Conservation (phyloP, 2,113 vertebrate genomes). For the Crypturellus undulatus region DNA sequence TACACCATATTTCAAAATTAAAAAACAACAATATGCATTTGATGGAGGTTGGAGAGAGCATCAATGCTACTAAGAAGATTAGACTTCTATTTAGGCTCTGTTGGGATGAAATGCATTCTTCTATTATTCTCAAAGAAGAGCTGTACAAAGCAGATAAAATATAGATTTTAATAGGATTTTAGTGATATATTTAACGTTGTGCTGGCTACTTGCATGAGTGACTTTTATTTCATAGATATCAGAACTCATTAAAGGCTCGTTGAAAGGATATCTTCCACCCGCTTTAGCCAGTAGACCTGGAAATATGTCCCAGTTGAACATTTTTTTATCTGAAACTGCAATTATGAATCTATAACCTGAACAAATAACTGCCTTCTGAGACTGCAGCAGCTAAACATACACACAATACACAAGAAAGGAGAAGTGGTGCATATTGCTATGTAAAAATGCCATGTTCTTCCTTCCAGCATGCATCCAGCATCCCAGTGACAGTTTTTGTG, state of each 20-base stretch:
- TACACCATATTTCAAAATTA: background rate
- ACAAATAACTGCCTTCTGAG: background rate
- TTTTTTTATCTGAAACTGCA: background rate
- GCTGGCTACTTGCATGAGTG: background rate
- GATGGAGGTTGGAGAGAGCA: background rate
- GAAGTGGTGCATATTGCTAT: rapidly evolving
- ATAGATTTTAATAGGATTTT: background rate
- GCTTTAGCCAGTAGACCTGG: background rate
- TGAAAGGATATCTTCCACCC: background rate
- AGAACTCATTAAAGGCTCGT: background rate
- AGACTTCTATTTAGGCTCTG: background rate
- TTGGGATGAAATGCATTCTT: background rate
- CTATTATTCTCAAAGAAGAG: background rate
- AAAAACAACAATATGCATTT: background rate
- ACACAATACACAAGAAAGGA: background rate
- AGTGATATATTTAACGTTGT: background rate
- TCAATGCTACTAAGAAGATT: background rate
- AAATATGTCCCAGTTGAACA: background rate
- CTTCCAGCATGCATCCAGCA: background rate
- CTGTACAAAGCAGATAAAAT: background rate
- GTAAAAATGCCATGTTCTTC: background rate
- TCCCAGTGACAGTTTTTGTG: background rate
- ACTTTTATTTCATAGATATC: background rate
- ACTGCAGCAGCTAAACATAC: background rate
- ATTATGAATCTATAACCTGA: background rate